A percentile compares a stretch with the other conserved stretches of the same genome.
Conservation (phyloP, 1,140 invertebrate genomes). For the Brachionus plicatilis region DNA sequence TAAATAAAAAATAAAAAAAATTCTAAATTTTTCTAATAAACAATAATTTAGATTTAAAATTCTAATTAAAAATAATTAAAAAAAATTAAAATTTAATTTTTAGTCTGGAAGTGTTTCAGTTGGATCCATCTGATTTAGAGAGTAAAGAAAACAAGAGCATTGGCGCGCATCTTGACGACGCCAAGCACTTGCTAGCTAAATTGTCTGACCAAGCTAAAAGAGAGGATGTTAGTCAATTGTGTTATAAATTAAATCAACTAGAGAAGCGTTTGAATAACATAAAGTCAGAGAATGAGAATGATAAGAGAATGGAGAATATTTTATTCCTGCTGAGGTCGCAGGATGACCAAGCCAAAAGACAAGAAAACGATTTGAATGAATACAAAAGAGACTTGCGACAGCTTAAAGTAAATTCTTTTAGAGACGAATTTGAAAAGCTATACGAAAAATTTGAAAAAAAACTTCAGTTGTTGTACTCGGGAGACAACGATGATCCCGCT, state of each 20-base stretch:
- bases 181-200: not conserved
- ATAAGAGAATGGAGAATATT: not conserved
- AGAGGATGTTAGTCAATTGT: not conserved
- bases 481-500: not conserved
- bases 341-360: not conserved
- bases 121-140: not conserved
- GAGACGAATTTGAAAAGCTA: not conserved
- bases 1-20: not conserved
- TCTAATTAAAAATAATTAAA: not conserved
- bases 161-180: not conserved
- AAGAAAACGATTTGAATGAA: not conserved
- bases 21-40: not conserved
- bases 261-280: not conserved
- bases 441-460: not conserved
- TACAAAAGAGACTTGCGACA: not conserved
- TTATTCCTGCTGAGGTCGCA: not conserved
- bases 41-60: constrained; percentile 14
- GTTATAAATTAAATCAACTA: not conserved
- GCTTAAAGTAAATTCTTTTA: not conserved
- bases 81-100: not conserved
- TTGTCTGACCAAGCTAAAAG: not conserved
- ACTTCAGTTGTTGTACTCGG: not conserved
- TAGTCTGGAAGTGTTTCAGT: constrained; percentile 6
- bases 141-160: not conserved
- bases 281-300: not conserved